phyloP scores from a whole-genome alignment of 37 sponge, comb jelly and placozoan genomes.

The Chondrilla cf. caribensis region DNA sequence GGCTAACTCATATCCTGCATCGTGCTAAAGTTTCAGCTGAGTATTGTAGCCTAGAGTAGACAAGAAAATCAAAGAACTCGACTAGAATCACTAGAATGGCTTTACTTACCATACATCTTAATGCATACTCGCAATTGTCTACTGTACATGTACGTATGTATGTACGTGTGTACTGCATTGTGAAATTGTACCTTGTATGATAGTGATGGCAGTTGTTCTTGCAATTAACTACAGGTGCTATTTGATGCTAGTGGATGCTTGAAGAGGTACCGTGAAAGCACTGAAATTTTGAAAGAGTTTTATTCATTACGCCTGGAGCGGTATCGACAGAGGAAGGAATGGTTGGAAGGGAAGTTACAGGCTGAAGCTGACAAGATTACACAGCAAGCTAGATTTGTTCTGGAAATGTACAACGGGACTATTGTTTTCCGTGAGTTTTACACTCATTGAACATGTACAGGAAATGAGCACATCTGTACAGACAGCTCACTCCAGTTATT shows the following conservation, averaged over 20 bases:
- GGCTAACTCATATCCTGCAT: too few species aligned
- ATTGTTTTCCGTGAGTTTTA: constrained; percentile 69
- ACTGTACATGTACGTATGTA: background rate
- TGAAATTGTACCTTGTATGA: background rate
- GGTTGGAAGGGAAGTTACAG: constrained; percentile 69
- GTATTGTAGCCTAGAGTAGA: background rate
- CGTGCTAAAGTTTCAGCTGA: too few species aligned
- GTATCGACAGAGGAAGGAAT: constrained; percentile 82
- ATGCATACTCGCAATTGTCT: too few species aligned
- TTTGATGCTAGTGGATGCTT: constrained; percentile 86
- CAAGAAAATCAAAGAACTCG: too few species aligned
- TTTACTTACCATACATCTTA: too few species aligned
- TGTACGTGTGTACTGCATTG: background rate
- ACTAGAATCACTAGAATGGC: background rate
- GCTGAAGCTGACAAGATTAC: constrained; percentile 78
- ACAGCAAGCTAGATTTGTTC: constrained; percentile 90
- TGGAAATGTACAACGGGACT: constrained; percentile 88
- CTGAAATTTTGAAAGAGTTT: constrained; percentile 86
- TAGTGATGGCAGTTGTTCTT: background rate
- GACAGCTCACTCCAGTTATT: background rate
- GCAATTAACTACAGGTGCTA: constrained; percentile 60
- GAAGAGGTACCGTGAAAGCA: constrained; percentile 56
- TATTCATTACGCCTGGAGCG: constrained; percentile 67
- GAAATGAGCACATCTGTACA: background rate
- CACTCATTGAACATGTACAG: too few species aligned